These are phyloP conservation scores for Lamprologus sp. DNA, from an alignment of 2,113 vertebrate species.

Conservation along the genomic window DNA sequence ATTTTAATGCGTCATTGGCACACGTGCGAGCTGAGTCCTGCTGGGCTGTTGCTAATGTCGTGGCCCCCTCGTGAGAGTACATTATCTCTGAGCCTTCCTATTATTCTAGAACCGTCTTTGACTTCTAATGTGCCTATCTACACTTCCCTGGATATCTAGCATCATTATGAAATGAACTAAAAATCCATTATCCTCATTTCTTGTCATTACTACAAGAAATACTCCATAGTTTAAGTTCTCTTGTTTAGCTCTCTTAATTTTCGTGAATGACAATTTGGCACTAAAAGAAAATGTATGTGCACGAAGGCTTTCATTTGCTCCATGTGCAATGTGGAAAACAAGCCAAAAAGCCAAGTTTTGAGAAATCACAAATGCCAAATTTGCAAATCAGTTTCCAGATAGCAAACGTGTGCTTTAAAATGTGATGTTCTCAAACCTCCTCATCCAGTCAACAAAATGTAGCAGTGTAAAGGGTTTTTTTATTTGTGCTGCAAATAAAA, in stretches of 20 bases:
- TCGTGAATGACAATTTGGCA: constrained; percentile 18
- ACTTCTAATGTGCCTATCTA: constrained; percentile 71
- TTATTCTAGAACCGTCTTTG: constrained; percentile 66
- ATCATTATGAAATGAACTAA: constrained; percentile 54
- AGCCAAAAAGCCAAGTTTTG: neutral
- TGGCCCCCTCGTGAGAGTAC: constrained; percentile 67
- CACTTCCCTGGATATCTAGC: constrained; percentile 48
- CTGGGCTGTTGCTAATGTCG: constrained; percentile 68
- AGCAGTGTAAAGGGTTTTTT: neutral
- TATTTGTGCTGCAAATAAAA: neutral
- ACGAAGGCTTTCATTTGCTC: neutral
- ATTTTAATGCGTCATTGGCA: constrained; percentile 64
- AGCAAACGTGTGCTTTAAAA: neutral
- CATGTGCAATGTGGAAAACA: neutral
- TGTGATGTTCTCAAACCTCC: neutral
- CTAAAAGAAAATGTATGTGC: neutral
- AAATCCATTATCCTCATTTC: constrained; percentile 60
- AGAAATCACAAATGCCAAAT: neutral
- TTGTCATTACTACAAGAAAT: constrained; percentile 44
- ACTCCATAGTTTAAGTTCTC: constrained; percentile 44
- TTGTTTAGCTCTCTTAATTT: constrained; percentile 44
- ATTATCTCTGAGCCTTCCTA: constrained; percentile 69
- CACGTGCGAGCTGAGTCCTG: constrained; percentile 57
- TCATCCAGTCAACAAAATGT: neutral
- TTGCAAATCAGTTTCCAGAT: neutral